Percentiles rank a stretch among this genome's conserved stretches.
These are phyloP conservation scores for Plecotus auritus DNA, from an alignment of 2,113 vertebrate species.

Conservation along the genomic window DNA sequence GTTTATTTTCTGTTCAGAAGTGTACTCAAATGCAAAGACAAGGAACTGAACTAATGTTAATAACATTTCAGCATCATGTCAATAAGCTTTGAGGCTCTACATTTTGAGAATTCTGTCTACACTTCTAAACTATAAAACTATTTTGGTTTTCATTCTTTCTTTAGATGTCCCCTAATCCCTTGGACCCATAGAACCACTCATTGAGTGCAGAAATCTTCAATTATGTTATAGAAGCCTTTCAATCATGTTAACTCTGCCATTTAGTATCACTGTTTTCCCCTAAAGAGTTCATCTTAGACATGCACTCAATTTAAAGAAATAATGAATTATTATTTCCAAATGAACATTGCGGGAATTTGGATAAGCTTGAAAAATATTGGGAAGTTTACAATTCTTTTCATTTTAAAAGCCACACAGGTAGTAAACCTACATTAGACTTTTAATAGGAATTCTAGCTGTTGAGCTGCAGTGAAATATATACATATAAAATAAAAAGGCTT, in stretches of 20 bases:
- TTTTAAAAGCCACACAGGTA: constrained; percentile 59
- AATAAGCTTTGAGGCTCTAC: neutral
- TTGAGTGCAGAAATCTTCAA: constrained; percentile 20
- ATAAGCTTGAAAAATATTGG: constrained; percentile 38
- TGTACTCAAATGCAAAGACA: neutral
- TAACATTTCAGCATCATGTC: neutral
- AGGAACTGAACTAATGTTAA: neutral
- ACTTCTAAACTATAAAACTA: constrained; percentile 45
- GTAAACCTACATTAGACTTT: constrained; percentile 43
- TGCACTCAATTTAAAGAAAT: constrained; percentile 31
- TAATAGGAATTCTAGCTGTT: constrained; percentile 39
- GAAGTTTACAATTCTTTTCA: constrained; percentile 41
- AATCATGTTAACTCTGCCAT: constrained; percentile 20
- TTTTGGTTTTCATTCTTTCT: constrained; percentile 49
- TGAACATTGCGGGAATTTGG: constrained; percentile 30
- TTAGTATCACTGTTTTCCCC: constrained; percentile 36
- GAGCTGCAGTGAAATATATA: constrained; percentile 40
- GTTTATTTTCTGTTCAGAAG: neutral
- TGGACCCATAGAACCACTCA: constrained; percentile 17
- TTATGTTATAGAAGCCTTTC: constrained; percentile 18
- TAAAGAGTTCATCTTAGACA: neutral
- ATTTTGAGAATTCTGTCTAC: neutral
- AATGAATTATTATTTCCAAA: constrained; percentile 62
- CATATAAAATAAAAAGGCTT: constrained; percentile 43
- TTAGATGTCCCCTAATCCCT: constrained; percentile 25